phyloP scores from a whole-genome alignment of 1,140 invertebrate species.

The Drosophila persimilis region DNA sequence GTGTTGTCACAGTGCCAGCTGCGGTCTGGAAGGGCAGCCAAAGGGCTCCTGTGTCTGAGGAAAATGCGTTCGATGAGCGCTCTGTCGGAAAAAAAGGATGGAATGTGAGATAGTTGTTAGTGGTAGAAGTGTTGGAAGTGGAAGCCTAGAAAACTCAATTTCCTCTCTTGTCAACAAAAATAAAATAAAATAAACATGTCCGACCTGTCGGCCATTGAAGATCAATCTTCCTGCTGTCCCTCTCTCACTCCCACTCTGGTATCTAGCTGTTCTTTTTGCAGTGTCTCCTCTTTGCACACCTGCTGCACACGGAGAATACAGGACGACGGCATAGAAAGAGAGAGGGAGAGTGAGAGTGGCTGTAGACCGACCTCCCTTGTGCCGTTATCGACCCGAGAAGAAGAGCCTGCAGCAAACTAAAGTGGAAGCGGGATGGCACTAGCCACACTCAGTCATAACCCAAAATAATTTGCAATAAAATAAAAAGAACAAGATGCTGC shows the following conservation, averaged over 20 bases:
- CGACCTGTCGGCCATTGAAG: conserved; percentile 9
- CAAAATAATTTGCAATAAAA: conserved; percentile 35
- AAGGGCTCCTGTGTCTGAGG: conserved; percentile 86
- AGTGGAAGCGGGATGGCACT: conserved; percentile 41
- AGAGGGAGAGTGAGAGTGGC: conserved; percentile 4
- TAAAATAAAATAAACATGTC: not conserved
- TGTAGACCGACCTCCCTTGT: conserved; percentile 18
- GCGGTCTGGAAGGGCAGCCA: conserved; percentile 93
- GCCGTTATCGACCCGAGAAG: conserved; percentile 35
- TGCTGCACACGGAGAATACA: conserved; percentile 36
- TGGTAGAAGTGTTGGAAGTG: not conserved
- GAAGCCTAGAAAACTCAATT: not conserved
- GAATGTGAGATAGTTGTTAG: not conserved
- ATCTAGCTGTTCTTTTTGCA: conserved; percentile 8
- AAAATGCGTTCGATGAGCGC: conserved; percentile 72
- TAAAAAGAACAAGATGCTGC: not conserved
- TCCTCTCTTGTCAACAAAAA: not conserved
- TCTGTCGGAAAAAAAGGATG: conserved; percentile 39
- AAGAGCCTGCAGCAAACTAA: conserved; percentile 11
- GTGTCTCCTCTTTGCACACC: conserved; percentile 22
- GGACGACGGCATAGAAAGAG: conserved; percentile 21
- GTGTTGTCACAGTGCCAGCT: conserved; percentile 89
- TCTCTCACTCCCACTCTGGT: not conserved
- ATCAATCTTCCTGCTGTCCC: not conserved
- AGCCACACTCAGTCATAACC: conserved; percentile 19